Conservation (phyloP, 2,797 vertebrate species). For the Distichodus sexfasciatus region DNA sequence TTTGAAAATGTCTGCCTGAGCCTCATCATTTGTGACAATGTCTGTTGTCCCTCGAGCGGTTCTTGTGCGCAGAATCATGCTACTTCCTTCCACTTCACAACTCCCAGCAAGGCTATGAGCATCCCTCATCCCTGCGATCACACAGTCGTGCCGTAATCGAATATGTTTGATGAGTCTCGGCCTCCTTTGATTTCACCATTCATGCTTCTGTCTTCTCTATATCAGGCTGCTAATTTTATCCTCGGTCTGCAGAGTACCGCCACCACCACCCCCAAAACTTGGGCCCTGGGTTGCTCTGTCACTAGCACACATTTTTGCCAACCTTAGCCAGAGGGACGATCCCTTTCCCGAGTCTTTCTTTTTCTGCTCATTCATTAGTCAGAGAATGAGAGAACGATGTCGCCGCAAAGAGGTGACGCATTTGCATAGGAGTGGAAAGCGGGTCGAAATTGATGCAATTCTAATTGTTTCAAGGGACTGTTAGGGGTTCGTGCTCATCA, state of each 20-base stretch:
- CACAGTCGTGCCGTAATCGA: slow-evolving; percentile 20
- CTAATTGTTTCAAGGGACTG: slow-evolving; percentile 33
- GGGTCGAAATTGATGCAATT: slow-evolving; percentile 29
- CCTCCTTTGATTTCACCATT: slow-evolving; percentile 37
- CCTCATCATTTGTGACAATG: not conserved
- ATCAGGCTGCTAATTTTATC: slow-evolving; percentile 42
- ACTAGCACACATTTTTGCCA: not conserved
- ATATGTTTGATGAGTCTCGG: slow-evolving; percentile 33
- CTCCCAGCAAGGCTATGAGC: slow-evolving; percentile 5
- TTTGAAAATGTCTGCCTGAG: too few relatives aligned
- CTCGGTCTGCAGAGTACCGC: slow-evolving; percentile 1
- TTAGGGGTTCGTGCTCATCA: slow-evolving; percentile 31
- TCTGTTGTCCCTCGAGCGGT: too few relatives aligned
- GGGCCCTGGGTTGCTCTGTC: not conserved
- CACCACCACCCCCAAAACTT: not conserved
- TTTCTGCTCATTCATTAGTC: slow-evolving; percentile 34
- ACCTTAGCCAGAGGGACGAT: slow-evolving; percentile 4
- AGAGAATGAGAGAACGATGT: too few relatives aligned
- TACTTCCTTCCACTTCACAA: not conserved
- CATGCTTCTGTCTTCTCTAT: slow-evolving; percentile 23
- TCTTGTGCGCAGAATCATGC: slow-evolving; percentile 9
- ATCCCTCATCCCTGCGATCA: slow-evolving; percentile 27
- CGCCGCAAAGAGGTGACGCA: slow-evolving; percentile 13
- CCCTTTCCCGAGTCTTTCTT: too few relatives aligned
- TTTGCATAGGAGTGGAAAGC: slow-evolving; percentile 27